Evolutionary conservation across 2,797 vertebrate species (phyloP).

Genomic region (Amphiprion clarkii): DNA sequence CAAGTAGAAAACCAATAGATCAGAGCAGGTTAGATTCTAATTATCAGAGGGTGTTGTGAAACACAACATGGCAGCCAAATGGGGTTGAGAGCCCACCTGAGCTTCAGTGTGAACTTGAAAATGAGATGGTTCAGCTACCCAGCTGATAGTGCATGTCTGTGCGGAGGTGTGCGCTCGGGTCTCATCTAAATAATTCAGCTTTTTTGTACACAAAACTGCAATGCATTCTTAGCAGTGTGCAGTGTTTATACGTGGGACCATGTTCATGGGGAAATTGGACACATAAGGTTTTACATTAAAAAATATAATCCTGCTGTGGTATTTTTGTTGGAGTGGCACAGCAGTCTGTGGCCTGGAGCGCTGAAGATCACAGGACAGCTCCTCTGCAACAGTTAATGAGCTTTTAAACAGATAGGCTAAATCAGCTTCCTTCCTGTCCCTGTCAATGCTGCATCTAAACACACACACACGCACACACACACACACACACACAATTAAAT

Average conservation of each 20-base stretch:
- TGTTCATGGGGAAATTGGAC: constrained; percentile 30
- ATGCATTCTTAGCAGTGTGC: constrained; percentile 17
- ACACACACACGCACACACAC: constrained; percentile 6
- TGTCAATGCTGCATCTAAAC: constrained; percentile 19
- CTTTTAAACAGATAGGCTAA: constrained; percentile 61
- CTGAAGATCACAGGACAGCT: constrained; percentile 48
- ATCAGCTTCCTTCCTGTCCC: constrained; percentile 51
- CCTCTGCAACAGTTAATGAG: constrained; percentile 51
- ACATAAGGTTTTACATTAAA: constrained; percentile 38
- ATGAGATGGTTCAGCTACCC: constrained; percentile 45
- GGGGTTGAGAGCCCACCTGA: constrained; percentile 34
- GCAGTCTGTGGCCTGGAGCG: constrained; percentile 23
- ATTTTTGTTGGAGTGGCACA: constrained; percentile 14
- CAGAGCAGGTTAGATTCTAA: background rate
- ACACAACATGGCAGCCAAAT: constrained; percentile 12
- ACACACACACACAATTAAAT: constrained; percentile 17
- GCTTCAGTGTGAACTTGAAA: constrained; percentile 42
- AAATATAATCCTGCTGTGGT: background rate
- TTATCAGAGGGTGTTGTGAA: constrained; percentile 13
- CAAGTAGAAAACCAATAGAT: constrained; percentile 20
- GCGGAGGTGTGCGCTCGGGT: constrained; percentile 34
- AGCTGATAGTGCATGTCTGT: constrained; percentile 34
- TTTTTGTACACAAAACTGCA: constrained; percentile 42
- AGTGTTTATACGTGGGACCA: constrained; percentile 11
- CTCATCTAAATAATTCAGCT: constrained; percentile 76